Conservation (phyloP, 1,140 invertebrate species). For the Scaptomyza hsui region DNA sequence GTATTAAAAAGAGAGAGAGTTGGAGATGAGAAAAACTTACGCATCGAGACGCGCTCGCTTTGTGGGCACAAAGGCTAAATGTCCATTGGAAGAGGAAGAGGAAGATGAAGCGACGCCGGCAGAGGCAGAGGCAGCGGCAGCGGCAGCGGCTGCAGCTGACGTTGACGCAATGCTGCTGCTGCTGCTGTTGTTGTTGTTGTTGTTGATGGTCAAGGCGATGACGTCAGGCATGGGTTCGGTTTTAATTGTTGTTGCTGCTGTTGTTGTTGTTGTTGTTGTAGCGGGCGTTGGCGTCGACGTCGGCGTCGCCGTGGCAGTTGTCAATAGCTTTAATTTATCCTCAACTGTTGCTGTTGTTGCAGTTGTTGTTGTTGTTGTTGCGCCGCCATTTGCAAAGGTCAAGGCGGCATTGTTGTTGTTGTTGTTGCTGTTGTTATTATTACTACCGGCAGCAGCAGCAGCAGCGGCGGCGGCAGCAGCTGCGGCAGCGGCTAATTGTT, state of each 20-base stretch:
- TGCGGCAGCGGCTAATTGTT: constrained; percentile 70
- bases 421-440: constrained; percentile 4
- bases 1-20: not conserved
- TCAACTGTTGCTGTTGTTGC: constrained; percentile 52
- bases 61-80: constrained; percentile 65
- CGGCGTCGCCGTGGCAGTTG: constrained; percentile 56
- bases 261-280: constrained; percentile 9
- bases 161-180: constrained; percentile 47
- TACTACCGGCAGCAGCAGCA: constrained; percentile 21
- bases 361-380: constrained; percentile 39
- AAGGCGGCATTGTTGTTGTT: constrained; percentile 51
- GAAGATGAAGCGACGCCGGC: constrained; percentile 18
- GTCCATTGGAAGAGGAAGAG: constrained; percentile 61
- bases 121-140: constrained; percentile 31
- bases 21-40: constrained; percentile 48
- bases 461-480: constrained; percentile 54
- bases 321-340: constrained; percentile 73
- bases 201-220: constrained; percentile 54
- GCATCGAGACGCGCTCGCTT: constrained; percentile 76
- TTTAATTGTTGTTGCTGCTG: constrained; percentile 74
- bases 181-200: constrained; percentile 27
- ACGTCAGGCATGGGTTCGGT: constrained; percentile 77
- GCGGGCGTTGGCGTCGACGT: constrained; percentile 6
- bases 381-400: constrained; percentile 68
- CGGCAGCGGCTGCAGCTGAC: constrained; percentile 47